Percentiles rank a stretch among this genome's conserved stretches.
Evolutionary conservation across 1,140 invertebrate species (phyloP).

Genomic region (Zelostemma sp.): DNA sequence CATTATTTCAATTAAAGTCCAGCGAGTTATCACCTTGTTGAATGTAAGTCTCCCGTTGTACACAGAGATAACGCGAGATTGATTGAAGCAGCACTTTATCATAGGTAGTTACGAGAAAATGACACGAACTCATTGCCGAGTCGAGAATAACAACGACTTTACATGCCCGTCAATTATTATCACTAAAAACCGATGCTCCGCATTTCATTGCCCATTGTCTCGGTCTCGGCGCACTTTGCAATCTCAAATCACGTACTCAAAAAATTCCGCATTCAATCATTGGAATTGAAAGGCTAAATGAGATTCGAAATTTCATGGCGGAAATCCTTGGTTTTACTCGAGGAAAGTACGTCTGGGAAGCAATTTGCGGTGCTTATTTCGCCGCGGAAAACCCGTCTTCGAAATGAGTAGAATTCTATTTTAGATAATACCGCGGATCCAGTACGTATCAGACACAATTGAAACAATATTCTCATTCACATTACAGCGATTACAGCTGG

Average conservation of each 20-base stretch:
- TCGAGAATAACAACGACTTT: slow-evolving; percentile 17
- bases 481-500: slow-evolving; percentile 40
- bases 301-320: too few species aligned
- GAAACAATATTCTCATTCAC: slow-evolving; percentile 45
- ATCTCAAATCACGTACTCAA: background rate
- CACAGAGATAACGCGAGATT: slow-evolving; percentile 28
- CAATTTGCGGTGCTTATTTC: background rate
- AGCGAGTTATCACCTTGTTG: slow-evolving; percentile 44
- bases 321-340: too few species aligned
- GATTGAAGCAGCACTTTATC: slow-evolving; percentile 39
- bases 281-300: too few species aligned
- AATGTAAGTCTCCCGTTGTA: slow-evolving; percentile 29
- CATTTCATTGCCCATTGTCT: slow-evolving; percentile 9
- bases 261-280: background rate
- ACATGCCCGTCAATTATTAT: slow-evolving; percentile 9
- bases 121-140: slow-evolving; percentile 23
- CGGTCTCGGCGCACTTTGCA: background rate
- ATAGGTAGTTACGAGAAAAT: slow-evolving; percentile 29
- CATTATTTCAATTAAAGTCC: slow-evolving; percentile 45
- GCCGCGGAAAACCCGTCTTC: slow-evolving; percentile 7
- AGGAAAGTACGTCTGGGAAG: too few species aligned
- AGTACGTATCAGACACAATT: slow-evolving; percentile 38
- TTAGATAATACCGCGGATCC: slow-evolving; percentile 45
- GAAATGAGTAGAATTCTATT: slow-evolving; percentile 34
- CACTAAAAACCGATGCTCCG: background rate